Base-by-base conservation (phyloP, 1,140 invertebrate species). In the Macrosteles quadrilineatus region DNA sequence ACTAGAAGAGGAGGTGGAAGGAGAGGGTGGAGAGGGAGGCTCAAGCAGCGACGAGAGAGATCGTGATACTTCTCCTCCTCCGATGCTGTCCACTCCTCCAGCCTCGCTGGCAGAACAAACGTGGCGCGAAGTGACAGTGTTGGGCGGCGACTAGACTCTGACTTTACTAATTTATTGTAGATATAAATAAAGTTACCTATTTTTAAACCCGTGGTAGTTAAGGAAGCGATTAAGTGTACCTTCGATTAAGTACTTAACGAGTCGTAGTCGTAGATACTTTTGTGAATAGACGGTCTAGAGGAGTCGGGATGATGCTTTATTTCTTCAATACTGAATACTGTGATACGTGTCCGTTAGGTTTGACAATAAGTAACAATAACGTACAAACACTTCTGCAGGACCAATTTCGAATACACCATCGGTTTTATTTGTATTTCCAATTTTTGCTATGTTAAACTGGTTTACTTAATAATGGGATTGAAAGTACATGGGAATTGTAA, bases 111-210 rank as follows among this genome's bases (percentile, higher is more conserved):
- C 66, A 14, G 57, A 65, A 53, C 43, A 14, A 55, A 45, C 64
- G 4, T 82, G 82, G 80, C 79, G 82, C 29, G 82, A 84, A 73
- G 82, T 83, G 14, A 78, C 82, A 3, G 83, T 84, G 19, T 82
- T 81, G 11, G 81, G 82, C 2, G 83, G 82, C 2, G 83, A 83
- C 77, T 83, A 59, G 19, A 9, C 9, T 11, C 17, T 17, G 17
- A 11, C 36, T 11, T 43, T 17, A n/a, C 32, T 59, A 27, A 59
- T 59, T 59, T 59, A 59, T 59, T 59, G 55, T 59, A 59, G 55
- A 59, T 59, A 59, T 29, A 59, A 12, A 59, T 14, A 59, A 59
- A 59, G 55, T 59, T 59, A 59, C 55, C 55, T 59, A 59, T 59
- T 59, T 59, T 59, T 59, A 59, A 59, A 59, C 55, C 55, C 25